Evolutionary conservation across 2,797 vertebrate genomes (phyloP), one percentile per base, ranked within the genome.

Genomic region (Tauraco hartlaubi): DNA sequence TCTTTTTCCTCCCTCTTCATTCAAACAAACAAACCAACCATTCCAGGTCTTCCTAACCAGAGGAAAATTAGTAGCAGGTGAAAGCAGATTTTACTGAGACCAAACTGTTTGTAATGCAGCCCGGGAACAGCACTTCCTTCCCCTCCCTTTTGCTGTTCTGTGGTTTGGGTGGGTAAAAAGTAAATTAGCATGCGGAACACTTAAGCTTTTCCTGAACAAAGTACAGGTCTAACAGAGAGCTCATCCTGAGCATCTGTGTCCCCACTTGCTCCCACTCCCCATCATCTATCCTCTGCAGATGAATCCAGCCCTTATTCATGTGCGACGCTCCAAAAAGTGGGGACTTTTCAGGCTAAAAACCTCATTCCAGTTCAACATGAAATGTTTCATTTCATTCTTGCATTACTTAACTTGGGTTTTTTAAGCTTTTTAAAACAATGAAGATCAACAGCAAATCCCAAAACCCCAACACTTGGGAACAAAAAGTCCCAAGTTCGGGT

Each of bases 21-120:
- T 61, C 82, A 79, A 85, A 84, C 92, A 46, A 92, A 59, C 74
- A 48, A 83, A 76, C 85, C 59, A 62, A 87, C 68, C n/a, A 79
- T 86, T 58, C 35, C 15, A 23, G 51, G 82, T 80, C 84, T 91
- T 92, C 18, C 9, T 63, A 96, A 96, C 22, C 68, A 93, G 76
- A 91, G 48, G 78, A 93, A 97, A 97, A 97, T 97, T 92, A 96
- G 93, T 88, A 95, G 87, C 97, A 96, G 96, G 96, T 96, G 94
- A 95, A 89, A 97, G 63, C 82, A 71, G 67, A 76, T 86, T 94
- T 93, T 96, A 95, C 97, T 79, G 91, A 96, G 89, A 92, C 29
- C 69, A 90, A 94, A 95, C 63, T 85, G 52, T 82, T 95, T 68
- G 75, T 86, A 80, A 83, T 6, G 31, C 11, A 81, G 44, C 49